phyloP scores from a whole-genome alignment of 2,888 invertebrate species.

The Argyresthia goedartella region DNA sequence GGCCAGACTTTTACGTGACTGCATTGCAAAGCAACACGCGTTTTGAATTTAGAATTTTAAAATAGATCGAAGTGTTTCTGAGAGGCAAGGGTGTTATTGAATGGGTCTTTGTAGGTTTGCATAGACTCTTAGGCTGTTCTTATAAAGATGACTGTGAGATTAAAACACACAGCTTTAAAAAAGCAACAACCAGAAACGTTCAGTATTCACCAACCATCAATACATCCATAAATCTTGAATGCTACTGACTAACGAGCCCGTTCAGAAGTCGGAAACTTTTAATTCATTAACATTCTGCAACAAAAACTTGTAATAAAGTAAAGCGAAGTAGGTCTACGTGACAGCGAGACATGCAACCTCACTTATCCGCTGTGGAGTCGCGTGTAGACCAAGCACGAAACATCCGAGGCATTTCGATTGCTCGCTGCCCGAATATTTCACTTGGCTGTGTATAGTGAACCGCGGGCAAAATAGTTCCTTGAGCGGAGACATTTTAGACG shows the following conservation, averaged over 20 bases:
- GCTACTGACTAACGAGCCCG: conserved; percentile 17
- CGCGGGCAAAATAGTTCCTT: too few relatives aligned
- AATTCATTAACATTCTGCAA: conserved; percentile 34
- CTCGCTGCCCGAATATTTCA: conserved; percentile 32
- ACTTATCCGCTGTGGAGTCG: conserved; percentile 56
- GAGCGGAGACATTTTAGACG: too few relatives aligned
- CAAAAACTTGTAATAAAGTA: conserved; percentile 54
- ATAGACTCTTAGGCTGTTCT: neutral
- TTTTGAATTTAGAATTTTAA: conserved; percentile 33
- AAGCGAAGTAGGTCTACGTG: conserved; percentile 29
- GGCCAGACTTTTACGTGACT: conserved; percentile 37
- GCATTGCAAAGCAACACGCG: conserved; percentile 38
- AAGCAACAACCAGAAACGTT: too few relatives aligned
- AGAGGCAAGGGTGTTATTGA: neutral
- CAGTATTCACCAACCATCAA: too few relatives aligned
- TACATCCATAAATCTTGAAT: neutral
- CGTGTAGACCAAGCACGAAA: conserved; percentile 23
- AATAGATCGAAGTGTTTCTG: conserved; percentile 28
- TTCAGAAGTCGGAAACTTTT: conserved; percentile 17
- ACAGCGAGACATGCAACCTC: conserved; percentile 58
- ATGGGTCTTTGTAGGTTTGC: neutral
- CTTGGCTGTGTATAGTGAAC: conserved; percentile 6
- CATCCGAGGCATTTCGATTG: conserved; percentile 30
- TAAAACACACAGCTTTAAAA: too few relatives aligned
- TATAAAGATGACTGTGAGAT: neutral